Evolutionary conservation across 2,113 vertebrate genomes (phyloP).

Genomic region (Neogale vison): DNA sequence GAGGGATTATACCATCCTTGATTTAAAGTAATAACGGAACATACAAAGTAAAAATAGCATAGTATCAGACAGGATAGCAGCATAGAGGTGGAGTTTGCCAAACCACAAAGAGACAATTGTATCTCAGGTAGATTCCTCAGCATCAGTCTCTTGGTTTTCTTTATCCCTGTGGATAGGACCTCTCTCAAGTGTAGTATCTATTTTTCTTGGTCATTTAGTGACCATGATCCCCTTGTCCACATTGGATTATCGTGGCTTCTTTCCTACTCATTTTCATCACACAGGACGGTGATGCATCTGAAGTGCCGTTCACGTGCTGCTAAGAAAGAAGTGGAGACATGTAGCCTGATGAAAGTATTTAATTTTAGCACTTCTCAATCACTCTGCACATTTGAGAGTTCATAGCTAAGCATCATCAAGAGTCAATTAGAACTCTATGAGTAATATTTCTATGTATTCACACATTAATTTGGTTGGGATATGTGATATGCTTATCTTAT

Average conservation of each 20-base stretch:
- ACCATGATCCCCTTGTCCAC: neutral
- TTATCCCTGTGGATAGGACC: rapidly evolving
- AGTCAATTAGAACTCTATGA: conserved; percentile 62
- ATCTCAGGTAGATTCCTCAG: neutral
- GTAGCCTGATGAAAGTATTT: conserved; percentile 69
- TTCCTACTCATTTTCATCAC: conserved; percentile 35
- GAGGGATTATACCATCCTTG: conserved; percentile 73
- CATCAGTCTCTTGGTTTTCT: neutral
- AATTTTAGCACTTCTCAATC: conserved; percentile 74
- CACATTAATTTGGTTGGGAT: neutral
- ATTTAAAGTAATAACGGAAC: conserved; percentile 78
- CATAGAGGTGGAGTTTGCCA: neutral
- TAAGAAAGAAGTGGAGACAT: conserved; percentile 56
- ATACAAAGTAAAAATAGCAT: conserved; percentile 28
- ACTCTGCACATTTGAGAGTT: conserved; percentile 50
- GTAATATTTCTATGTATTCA: conserved; percentile 38
- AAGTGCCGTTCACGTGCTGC: neutral
- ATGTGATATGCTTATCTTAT: rapidly evolving
- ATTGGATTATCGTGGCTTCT: neutral
- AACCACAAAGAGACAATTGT: neutral
- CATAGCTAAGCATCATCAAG: conserved; percentile 69
- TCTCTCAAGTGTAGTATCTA: neutral
- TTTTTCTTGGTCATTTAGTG: neutral
- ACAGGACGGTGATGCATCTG: conserved; percentile 50
- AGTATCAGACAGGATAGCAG: conserved; percentile 5